Percentiles rank a stretch among this genome's conserved stretches.
phyloP scores from a whole-genome alignment of 53 echinoderm and acorn worm species.

The Paelopatides confundens region DNA sequence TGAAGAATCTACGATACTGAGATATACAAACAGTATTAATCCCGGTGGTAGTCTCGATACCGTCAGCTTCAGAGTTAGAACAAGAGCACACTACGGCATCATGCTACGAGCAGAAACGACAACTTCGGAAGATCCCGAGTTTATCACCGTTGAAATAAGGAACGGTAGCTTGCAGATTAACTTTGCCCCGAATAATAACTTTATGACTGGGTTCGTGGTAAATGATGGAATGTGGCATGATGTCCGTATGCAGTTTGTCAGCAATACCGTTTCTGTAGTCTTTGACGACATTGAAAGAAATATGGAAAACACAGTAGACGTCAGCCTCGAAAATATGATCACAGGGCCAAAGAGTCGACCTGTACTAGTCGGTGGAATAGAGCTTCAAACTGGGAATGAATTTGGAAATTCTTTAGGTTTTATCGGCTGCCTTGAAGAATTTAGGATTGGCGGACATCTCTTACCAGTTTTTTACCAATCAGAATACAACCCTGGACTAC shows the following conservation, averaged over 20 bases:
- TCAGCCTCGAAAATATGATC: slow-evolving; percentile 55
- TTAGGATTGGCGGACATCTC: slow-evolving; percentile 82
- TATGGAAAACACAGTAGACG: not conserved
- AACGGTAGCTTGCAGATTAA: slow-evolving; percentile 22
- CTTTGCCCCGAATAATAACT: slow-evolving; percentile 61
- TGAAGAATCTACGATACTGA: slow-evolving; percentile 30
- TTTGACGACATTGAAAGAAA: not conserved
- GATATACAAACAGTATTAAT: slow-evolving; percentile 78
- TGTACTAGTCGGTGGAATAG: slow-evolving; percentile 65
- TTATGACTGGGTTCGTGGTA: slow-evolving; percentile 16
- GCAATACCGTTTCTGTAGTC: not conserved
- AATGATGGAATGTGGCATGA: slow-evolving; percentile 89
- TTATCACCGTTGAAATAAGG: slow-evolving; percentile 68
- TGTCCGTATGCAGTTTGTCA: slow-evolving; percentile 50
- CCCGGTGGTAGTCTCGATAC: slow-evolving; percentile 41
- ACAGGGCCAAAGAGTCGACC: slow-evolving; percentile 42
- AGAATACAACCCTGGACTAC: slow-evolving; percentile 55
- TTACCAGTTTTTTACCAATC: slow-evolving; percentile 74
- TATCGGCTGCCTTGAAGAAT: slow-evolving; percentile 81
- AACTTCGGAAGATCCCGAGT: slow-evolving; percentile 33
- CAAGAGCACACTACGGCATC: slow-evolving; percentile 53
- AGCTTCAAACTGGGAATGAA: slow-evolving; percentile 45
- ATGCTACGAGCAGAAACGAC: slow-evolving; percentile 66
- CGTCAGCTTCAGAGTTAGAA: slow-evolving; percentile 71
- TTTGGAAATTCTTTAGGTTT: slow-evolving; percentile 61